Conservation (phyloP, 2,888 invertebrate genomes). For the Nomada goodeniana region DNA sequence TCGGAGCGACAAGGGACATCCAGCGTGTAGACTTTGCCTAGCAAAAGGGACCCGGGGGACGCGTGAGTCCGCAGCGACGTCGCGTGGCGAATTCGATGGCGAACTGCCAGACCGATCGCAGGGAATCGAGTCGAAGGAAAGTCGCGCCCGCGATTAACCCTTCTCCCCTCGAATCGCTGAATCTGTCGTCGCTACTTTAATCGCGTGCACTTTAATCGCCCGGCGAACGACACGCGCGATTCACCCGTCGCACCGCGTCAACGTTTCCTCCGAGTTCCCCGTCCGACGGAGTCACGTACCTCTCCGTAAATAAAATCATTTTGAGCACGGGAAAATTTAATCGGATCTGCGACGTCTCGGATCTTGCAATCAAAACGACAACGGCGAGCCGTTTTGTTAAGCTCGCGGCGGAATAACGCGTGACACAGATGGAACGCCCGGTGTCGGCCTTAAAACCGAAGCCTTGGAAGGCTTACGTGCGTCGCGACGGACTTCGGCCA, state of each 20-base stretch:
- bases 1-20: background rate
- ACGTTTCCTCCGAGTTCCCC: background rate
- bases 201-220: background rate
- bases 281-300: no score
- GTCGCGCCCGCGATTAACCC: background rate
- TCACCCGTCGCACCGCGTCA: background rate
- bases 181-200: background rate
- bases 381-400: no score
- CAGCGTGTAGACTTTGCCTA: background rate
- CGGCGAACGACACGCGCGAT: background rate
- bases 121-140: no score
- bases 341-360: no score
- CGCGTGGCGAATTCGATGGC: no score
- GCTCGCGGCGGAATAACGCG: no score
- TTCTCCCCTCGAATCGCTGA: background rate
- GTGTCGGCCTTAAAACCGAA: background rate
- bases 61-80: background rate
- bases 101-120: background rate
- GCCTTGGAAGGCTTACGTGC: slow-evolving; percentile 6
- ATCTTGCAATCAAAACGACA: no score
- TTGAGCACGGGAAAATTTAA: no score
- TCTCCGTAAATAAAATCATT: no score
- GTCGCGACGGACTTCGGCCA: slow-evolving; percentile 27
- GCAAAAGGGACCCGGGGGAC: background rate
- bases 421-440: background rate